Evolutionary conservation across 2,113 vertebrate genomes (phyloP), one percentile per base, ranked within the genome.

Genomic region (Hassar affinis): DNA sequence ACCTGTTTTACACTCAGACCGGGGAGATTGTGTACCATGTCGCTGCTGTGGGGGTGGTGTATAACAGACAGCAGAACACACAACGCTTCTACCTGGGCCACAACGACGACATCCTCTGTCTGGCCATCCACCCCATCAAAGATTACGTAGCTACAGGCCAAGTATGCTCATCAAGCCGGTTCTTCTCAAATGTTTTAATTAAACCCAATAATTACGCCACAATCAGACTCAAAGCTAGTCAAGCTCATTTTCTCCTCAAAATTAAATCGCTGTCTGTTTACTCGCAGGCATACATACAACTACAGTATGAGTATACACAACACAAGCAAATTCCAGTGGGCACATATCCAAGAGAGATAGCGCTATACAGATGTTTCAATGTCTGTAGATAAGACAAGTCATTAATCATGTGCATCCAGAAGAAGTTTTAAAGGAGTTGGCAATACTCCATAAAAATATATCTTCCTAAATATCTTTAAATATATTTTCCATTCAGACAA

Each of bases 1-100:
- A 99, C 90, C 93, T 99, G 42, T 99, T 98, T 90, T 99, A 99
- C 89, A 99, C 98, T 71, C 98, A 99, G 93, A 97, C 95, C 0
- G 98, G 98, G 66, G 98, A 99, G 88, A 98, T 99, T 17, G 98
- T 99, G 6, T 99, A 99, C 93, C 98, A 99, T 0, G 98, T 98
- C 71, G 98, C 98, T 3, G 98, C 98, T 0, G 95, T 99, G 71
- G 98, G 97, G 9, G 94, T 99, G 76, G 96, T 99, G 81, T 99
- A 99, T 88, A 99, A 98, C 92, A 94, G 98, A 3, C 98, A 99
- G 35, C 97, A 99, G 91, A 99, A 99, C 88, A 98, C 96, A 0
- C 98, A 99, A 57, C 95, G 96, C 82, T 99, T 99, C 87, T 99
- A 99, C 91, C 92, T 99, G 87, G 96, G 98, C 20, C 98, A 99